Percentiles rank a stretch among this genome's conserved stretches.
Conservation (phyloP, 2,797 vertebrate species). For the Centropyge bicolor region DNA sequence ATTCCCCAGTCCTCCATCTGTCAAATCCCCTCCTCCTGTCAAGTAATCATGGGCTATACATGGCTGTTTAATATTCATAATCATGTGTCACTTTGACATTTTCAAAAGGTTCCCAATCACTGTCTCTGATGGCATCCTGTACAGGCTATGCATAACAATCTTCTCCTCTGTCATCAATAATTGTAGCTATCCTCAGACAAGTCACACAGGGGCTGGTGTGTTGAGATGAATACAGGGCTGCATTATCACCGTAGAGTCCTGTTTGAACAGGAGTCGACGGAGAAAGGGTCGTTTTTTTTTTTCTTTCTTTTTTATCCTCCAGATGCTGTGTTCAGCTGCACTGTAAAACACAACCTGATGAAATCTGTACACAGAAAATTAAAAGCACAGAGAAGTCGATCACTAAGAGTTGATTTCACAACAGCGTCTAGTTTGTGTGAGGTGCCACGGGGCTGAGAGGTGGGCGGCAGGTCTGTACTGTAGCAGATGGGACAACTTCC, state of each 20-base stretch:
- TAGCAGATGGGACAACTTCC: constrained; percentile 59
- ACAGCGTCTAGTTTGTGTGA: constrained; percentile 25
- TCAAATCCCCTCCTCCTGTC: constrained; percentile 72
- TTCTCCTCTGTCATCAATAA: constrained; percentile 82
- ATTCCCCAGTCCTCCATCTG: constrained; percentile 62
- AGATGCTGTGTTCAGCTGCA: constrained; percentile 6
- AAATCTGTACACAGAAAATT: constrained; percentile 19
- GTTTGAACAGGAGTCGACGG: constrained; percentile 20
- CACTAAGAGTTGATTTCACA: constrained; percentile 31
- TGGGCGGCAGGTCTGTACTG: constrained; percentile 38
- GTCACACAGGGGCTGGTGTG: constrained; percentile 64
- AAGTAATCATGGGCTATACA: constrained; percentile 81
- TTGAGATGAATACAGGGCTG: constrained; percentile 62
- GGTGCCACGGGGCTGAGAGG: constrained; percentile 34
- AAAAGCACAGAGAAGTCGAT: constrained; percentile 14
- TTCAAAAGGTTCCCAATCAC: constrained; percentile 87
- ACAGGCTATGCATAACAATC: constrained; percentile 84
- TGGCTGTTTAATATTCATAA: constrained; percentile 87
- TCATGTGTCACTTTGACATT: constrained; percentile 87
- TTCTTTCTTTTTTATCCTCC: not conserved
- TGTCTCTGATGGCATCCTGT: constrained; percentile 81
- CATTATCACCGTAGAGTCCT: constrained; percentile 45
- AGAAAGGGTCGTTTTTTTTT: constrained; percentile 2
- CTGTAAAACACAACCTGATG: constrained; percentile 26
- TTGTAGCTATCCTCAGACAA: constrained; percentile 74